Evolutionary conservation across 2,797 vertebrate genomes (phyloP).

Genomic region (Sebastes kiyomatsui): DNA sequence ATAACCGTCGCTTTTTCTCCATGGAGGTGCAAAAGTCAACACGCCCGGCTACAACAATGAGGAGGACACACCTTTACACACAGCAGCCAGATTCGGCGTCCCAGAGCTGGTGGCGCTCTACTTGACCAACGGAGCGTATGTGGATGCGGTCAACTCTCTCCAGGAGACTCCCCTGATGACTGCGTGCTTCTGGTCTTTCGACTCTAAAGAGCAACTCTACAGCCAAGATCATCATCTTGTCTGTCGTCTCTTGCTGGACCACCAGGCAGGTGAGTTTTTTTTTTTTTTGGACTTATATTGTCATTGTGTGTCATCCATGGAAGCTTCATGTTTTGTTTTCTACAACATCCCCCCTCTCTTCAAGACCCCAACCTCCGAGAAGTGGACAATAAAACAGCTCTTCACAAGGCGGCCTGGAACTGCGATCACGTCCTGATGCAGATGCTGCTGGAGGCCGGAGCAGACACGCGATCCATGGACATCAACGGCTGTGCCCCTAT

Average conservation of each 20-base stretch:
- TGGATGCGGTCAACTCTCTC: constrained; percentile 85
- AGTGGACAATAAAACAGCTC: constrained; percentile 90
- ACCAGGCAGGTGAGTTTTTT: constrained; percentile 75
- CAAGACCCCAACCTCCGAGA: constrained; percentile 87
- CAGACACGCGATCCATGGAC: constrained; percentile 89
- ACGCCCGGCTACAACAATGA: constrained; percentile 85
- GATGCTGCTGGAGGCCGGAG: constrained; percentile 93
- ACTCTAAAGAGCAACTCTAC: constrained; percentile 88
- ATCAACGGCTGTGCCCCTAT: constrained; percentile 92
- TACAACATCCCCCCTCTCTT: neutral
- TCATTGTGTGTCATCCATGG: neutral
- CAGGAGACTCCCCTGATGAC: constrained; percentile 90
- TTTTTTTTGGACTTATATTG: neutral
- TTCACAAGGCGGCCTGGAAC: constrained; percentile 98
- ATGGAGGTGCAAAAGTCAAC: constrained; percentile 89
- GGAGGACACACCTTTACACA: constrained; percentile 91
- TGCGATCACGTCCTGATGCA: constrained; percentile 91
- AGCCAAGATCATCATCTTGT: constrained; percentile 89
- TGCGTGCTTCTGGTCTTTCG: constrained; percentile 91
- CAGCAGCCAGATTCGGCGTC: constrained; percentile 87
- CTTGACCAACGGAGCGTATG: constrained; percentile 83
- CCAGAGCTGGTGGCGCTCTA: constrained; percentile 90
- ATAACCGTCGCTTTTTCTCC: neutral
- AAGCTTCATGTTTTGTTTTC: neutral
- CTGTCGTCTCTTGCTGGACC: constrained; percentile 91